Evolutionary conservation across 2,113 vertebrate species (phyloP), one percentile per base, ranked within the genome.

Genomic region (Climacteris rufus): DNA sequence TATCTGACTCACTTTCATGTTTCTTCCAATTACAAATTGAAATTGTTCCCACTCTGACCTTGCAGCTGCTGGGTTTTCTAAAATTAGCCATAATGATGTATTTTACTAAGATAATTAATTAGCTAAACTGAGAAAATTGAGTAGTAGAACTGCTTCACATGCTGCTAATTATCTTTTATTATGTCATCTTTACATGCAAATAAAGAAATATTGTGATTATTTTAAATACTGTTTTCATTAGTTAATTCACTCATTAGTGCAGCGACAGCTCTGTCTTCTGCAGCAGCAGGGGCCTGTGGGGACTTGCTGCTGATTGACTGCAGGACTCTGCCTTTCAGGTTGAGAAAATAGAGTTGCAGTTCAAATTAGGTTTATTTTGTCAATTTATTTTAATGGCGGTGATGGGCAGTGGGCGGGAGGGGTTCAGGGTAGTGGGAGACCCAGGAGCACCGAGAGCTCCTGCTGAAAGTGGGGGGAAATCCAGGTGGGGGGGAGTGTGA

Each of bases 151-250:
- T 96, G 89, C 89, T 97, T 96, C 94, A 94, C 94, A 95, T 95
- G 94, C 93, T 92, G 94, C 89, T 97, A 97, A 96, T 97, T 97
- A 97, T 96, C 94, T 95, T 97, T 97, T 97, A 96, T 97, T 97
- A 94, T 96, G 96, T 93, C 92, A 96, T 97, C 97, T 97, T 97
- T 94, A 93, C 90, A 96, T 96, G 95, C 96, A 97, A 97, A 97
- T 97, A 97, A 96, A 97, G 97, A 97, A 97, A 97, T 97, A 97
- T 96, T 97, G 89, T 97, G 96, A 97, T 97, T 96, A 91, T 91
- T 97, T 96, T 93, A 95, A 97, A 93, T 89, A 66, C 94, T 96
- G 94, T 97, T 97, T 96, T 97, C 90, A 96, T 95, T 95, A 96
- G 93, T 78, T 96, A 92, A 96, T 95, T 80, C 21, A 88, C 88